phyloP scores from a whole-genome alignment of 2,888 invertebrate species.

The Drosophila multiciliata region DNA sequence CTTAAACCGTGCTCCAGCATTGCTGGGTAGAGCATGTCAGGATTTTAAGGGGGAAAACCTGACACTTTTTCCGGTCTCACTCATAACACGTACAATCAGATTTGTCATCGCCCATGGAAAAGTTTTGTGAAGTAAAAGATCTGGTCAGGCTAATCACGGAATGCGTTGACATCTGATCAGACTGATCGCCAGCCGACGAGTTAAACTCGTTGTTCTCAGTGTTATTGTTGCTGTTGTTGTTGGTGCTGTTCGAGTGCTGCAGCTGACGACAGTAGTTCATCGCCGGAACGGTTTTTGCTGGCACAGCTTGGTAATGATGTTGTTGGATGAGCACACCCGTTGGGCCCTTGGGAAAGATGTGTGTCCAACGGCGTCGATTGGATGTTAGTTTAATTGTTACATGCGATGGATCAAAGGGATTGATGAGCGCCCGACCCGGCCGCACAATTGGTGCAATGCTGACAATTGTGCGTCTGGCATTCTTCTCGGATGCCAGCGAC shows the following conservation, averaged over 20 bases:
- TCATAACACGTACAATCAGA: conserved; percentile 70
- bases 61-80: not conserved
- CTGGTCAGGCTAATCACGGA: conserved; percentile 72
- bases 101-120: conserved; percentile 67
- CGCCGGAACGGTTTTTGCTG: conserved; percentile 82
- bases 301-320: conserved; percentile 95
- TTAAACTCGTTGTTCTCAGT: conserved; percentile 58
- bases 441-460: conserved; percentile 87
- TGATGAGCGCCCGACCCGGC: conserved; percentile 95
- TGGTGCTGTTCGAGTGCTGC: conserved; percentile 36
- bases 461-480: conserved; percentile 81
- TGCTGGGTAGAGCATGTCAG: not conserved
- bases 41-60: not conserved
- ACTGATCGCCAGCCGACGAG: conserved; percentile 80
- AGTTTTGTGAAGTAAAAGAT: conserved; percentile 68
- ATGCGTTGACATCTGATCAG: conserved; percentile 82
- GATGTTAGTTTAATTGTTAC: conserved; percentile 98
- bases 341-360: conserved; percentile 98
- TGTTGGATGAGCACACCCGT: conserved; percentile 96
- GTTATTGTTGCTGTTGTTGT: conserved; percentile 42
- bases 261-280: conserved; percentile 34
- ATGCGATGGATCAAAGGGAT: conserved; percentile 99
- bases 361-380: conserved; percentile 98
- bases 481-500: conserved; percentile 83
- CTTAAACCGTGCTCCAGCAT: not conserved